Evolutionary conservation across 2,888 invertebrate species (phyloP), one percentile per base, ranked within the genome.

Genomic region (Syrista parreyssii): DNA sequence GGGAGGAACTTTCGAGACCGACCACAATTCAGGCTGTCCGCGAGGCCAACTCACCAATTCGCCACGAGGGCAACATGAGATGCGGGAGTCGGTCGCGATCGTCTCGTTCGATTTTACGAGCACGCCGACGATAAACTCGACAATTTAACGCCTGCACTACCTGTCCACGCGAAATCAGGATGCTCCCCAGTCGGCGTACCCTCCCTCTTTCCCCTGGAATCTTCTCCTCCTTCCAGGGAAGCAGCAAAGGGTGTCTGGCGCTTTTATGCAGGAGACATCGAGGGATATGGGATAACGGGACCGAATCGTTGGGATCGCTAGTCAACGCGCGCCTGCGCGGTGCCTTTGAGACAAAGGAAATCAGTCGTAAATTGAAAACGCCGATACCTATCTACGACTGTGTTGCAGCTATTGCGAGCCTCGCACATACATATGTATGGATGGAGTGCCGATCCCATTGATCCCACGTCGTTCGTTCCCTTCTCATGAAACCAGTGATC

Each of bases 111-210:
- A 86, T 81, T 89, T 89, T 88, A 88, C 82, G 84, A 84, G 82
- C 85, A 79, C 78, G 84, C 79, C 77, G 81, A 80, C 86, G 84
- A 89, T 89, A 89, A 89, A 89, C 83, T 86, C 82, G 85, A 87
- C 86, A 88, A 86, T 88, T 89, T 88, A 88, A 86, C 12, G 12
- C 1, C 4, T 12, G 36, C 36, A 80, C 83, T 82, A 84, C 83
- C 84, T 83, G 84, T 84, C 84, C 79, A 71, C 79, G 80, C 72
- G 75, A 36, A 36, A 36, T 36, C 4, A 36, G 36, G 36, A 36
- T 36, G 36, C 12, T 36, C 36, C 36, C 12, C 3, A 36, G 36
- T 36, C 0, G 36, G 36, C 12, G 36, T 12, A 4, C 12, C 12
- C 12, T 12, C 12, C 36, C 12, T 36, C 12, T 36, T 36, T 36